Conservation (phyloP, 2,113 vertebrate genomes). For the Rhea americana region DNA sequence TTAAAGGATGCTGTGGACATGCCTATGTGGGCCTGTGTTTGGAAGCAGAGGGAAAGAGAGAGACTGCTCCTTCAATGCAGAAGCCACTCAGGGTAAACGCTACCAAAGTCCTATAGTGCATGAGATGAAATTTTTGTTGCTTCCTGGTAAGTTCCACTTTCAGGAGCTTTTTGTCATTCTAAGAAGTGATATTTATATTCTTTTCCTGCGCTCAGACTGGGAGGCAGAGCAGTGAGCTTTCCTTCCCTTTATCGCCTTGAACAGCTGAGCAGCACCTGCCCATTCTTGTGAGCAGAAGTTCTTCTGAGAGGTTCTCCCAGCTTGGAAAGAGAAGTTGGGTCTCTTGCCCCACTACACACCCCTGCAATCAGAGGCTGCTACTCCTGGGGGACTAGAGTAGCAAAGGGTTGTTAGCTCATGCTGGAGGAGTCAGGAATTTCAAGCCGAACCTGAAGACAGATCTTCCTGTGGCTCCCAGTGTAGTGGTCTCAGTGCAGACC, state of each 20-base stretch:
- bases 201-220: background rate
- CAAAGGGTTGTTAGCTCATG: background rate
- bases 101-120: background rate
- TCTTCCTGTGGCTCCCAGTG: background rate
- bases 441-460: background rate
- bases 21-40: background rate
- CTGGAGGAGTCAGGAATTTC: background rate
- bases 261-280: background rate
- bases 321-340: background rate
- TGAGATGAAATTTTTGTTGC: background rate
- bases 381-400: background rate
- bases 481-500: background rate
- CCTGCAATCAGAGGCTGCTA: background rate
- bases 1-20: background rate
- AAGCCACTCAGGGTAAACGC: background rate
- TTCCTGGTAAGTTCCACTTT: background rate
- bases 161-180: background rate
- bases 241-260: background rate
- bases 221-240: background rate
- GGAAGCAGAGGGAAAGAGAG: background rate
- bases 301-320: background rate
- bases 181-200: background rate
- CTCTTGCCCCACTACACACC: background rate
- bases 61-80: background rate
- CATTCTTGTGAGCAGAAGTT: background rate